Evolutionary conservation across 2,797 vertebrate genomes (phyloP).

Genomic region (Leptodactylus fallax): DNA sequence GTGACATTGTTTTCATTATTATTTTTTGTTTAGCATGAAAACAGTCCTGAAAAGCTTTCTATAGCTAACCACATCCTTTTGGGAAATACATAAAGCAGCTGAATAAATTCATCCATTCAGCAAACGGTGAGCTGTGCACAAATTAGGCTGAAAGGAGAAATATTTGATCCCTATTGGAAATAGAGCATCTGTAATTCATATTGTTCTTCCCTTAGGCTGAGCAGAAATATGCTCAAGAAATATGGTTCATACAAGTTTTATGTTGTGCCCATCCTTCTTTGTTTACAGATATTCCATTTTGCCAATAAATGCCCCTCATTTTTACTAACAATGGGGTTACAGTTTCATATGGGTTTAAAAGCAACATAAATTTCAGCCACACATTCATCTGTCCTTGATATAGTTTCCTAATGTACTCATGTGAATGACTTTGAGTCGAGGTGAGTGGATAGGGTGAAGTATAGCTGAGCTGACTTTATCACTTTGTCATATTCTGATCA

Average conservation of each 20-base stretch:
- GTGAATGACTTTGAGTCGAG: no score
- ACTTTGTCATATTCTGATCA: no score
- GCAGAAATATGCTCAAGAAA: slow-evolving; percentile 19
- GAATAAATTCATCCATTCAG: slow-evolving; percentile 1
- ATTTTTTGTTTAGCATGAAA: neutral
- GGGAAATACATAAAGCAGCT: slow-evolving; percentile 4
- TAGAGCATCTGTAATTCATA: slow-evolving; percentile 5
- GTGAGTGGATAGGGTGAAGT: no score
- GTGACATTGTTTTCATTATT: neutral
- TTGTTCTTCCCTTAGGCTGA: neutral
- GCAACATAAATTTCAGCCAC: no score
- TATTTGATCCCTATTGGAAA: slow-evolving; percentile 24
- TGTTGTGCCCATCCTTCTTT: neutral
- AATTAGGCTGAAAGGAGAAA: slow-evolving; percentile 5
- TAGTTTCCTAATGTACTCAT: no score
- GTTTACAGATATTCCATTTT: slow-evolving; percentile 6
- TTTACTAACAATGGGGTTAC: neutral
- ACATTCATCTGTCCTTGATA: no score
- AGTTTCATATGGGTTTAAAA: neutral
- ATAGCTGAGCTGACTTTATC: no score
- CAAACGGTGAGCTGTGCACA: slow-evolving; percentile 6
- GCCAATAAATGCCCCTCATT: neutral
- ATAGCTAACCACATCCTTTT: neutral
- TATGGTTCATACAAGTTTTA: slow-evolving; percentile 23
- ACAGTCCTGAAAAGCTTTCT: neutral